Evolutionary conservation across 1,140 invertebrate species (phyloP).

Genomic region (Fopius arisanus): DNA sequence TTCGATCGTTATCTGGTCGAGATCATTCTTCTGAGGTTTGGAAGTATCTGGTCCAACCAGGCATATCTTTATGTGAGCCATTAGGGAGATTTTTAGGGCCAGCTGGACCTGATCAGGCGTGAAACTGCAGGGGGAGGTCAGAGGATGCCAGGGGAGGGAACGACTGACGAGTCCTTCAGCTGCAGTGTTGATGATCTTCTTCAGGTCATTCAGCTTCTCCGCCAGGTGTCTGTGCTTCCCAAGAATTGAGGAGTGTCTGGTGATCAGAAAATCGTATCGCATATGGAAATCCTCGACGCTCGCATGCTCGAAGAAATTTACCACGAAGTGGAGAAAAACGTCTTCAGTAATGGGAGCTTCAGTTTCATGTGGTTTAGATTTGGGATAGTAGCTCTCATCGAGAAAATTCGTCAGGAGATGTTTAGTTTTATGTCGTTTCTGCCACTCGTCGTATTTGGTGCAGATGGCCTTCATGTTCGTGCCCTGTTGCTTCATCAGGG

Average conservation of each 20-base stretch:
- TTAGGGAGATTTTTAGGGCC: not conserved
- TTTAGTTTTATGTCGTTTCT: not conserved
- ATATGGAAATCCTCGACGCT: conserved; percentile 38
- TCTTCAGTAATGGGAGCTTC: conserved; percentile 13
- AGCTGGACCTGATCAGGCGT: not conserved
- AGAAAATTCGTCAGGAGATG: conserved; percentile 32
- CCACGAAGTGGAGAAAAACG: conserved; percentile 46
- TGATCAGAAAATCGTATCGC: conserved; percentile 41
- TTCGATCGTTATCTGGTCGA: not conserved
- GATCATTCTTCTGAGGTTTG: not conserved
- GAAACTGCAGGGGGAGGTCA: not conserved
- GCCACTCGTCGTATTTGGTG: not conserved
- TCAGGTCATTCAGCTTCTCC: conserved; percentile 20
- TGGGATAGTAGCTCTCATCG: conserved; percentile 37
- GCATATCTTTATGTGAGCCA: not conserved
- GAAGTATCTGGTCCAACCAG: not conserved
- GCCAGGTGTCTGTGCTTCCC: conserved; percentile 23
- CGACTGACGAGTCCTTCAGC: not conserved
- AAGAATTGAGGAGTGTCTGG: conserved; percentile 15
- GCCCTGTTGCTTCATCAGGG: conserved; percentile 54
- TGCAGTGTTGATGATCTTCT: not conserved
- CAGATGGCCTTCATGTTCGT: conserved; percentile 8
- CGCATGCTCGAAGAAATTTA: conserved; percentile 56
- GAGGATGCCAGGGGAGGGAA: conserved; percentile 37
- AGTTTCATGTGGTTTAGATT: not conserved